These are phyloP conservation scores for Corticium candelabrum DNA, from an alignment of 37 sponge, comb jelly and placozoan species.

Conservation along the genomic window DNA sequence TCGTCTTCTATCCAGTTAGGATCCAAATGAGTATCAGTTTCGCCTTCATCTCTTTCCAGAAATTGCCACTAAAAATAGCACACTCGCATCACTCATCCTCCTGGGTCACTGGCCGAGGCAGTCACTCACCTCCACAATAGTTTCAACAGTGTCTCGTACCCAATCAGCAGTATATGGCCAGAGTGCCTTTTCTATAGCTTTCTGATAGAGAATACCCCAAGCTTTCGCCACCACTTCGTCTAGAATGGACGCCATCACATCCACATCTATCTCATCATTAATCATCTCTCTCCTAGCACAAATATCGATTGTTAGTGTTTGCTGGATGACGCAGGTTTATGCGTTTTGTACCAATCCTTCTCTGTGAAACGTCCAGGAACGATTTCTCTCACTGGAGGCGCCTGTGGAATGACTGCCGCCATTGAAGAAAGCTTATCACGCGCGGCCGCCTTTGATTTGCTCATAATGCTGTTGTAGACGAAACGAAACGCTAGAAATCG, in stretches of 20 bases:
- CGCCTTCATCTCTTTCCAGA: constrained; percentile 53
- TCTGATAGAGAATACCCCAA: constrained; percentile 21
- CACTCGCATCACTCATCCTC: background rate
- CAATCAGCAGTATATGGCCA: constrained; percentile 36
- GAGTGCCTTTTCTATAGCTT: constrained; percentile 21
- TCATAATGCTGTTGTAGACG: too few relatives aligned
- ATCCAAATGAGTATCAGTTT: constrained; percentile 17
- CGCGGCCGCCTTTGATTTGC: background rate
- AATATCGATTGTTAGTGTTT: background rate
- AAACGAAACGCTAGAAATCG: too few relatives aligned
- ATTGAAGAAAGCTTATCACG: background rate
- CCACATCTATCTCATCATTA: constrained; percentile 22
- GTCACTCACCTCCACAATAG: constrained; percentile 35
- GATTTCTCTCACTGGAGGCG: constrained; percentile 27
- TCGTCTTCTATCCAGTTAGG: constrained; percentile 52
- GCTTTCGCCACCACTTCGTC: constrained; percentile 36
- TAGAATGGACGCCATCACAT: constrained; percentile 23
- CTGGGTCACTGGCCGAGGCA: background rate
- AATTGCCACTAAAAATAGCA: constrained; percentile 31
- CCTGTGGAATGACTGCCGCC: background rate
- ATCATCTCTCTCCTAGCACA: constrained; percentile 23
- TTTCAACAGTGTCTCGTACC: constrained; percentile 32
- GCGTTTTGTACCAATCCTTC: constrained; percentile 38
- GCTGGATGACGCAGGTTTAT: background rate
- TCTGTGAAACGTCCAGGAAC: constrained; percentile 38